Base-by-base conservation (phyloP, 2,888 invertebrate species). In the Scaptomyza cyrtandrae region DNA sequence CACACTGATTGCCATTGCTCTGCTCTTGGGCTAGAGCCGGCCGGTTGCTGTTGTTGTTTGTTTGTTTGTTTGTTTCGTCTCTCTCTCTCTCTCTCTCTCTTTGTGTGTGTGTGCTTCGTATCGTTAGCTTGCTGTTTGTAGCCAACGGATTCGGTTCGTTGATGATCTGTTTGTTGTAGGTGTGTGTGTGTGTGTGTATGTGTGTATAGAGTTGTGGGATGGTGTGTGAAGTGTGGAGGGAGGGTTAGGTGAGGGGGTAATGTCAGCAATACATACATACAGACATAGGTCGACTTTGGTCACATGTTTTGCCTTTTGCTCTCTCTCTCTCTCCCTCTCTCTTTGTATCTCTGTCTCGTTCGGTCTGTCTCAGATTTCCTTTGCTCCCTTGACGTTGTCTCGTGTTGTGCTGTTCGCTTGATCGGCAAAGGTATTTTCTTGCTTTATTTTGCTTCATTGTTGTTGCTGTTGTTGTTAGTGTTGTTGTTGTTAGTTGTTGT, bases 341-440 rank as follows among this genome's bases (percentile, higher is more conserved):
- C n/a, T n/a, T n/a, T n/a, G n/a, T 46, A 29, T 33, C 16, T 24
- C 7, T 50, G n/a, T 19, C 44, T 37, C 49, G n/a, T 44, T 27
- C 50, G 39, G 29, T 29, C 27, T 6, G 16, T 39, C 29, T 48
- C 11, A 7, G 29, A 10, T 45, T 62, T 48, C 33, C 57, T 29
- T 37, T 29, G 39, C 39, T 61, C 53, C 37, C 39, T 61, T 33
- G 14, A 29, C 29, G 54, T 33, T 48, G 57, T 50, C 70, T 48
- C 71, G 56, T 56, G 57, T 16, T 57, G 33, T 10, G 54, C 44
- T 50, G 50, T 46, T 49, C 37, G 62, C 55, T 76, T 54, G 64
- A 76, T 76, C 76, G 59, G 49, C 73, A 60, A 75, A 75, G 69
- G 76, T 78, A 78, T 75, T 71, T 75, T 68, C 64, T 74, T 62